Conservation (phyloP, 1,140 invertebrate genomes). For the Cydia pomonella region DNA sequence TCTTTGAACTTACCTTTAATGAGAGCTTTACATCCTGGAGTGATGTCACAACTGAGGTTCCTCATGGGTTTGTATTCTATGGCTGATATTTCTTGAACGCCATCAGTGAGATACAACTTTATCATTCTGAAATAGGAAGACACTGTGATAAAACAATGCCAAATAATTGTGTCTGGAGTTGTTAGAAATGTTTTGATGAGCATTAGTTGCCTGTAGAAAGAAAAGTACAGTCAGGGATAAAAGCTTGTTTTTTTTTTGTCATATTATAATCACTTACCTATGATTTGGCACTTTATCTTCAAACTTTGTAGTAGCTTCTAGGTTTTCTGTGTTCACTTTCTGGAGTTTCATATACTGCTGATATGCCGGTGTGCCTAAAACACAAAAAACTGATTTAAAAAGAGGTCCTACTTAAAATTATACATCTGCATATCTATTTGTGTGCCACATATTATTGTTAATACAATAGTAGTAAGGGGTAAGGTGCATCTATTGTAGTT, state of each 20-base stretch:
- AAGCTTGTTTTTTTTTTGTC: too few relatives aligned
- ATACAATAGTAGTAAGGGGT: too few relatives aligned
- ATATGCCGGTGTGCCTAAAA: conserved; percentile 72
- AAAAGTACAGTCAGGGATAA: too few relatives aligned
- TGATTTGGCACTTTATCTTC: conserved; percentile 68
- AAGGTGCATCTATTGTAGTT: too few relatives aligned
- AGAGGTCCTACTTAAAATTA: too few relatives aligned
- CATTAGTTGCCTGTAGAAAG: too few relatives aligned
- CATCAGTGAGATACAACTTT: conserved; percentile 89
- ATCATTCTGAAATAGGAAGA: conserved; percentile 82
- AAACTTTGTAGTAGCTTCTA: conserved; percentile 69
- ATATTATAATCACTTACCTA: conserved; percentile 51
- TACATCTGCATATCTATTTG: too few relatives aligned
- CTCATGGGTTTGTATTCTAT: conserved; percentile 88
- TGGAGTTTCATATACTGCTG: conserved; percentile 75
- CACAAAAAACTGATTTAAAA: too few relatives aligned
- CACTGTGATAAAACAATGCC: too few relatives aligned
- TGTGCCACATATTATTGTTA: too few relatives aligned
- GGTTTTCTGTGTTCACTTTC: conserved; percentile 74
- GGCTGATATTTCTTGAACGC: conserved; percentile 84
- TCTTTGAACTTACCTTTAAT: conserved; percentile 68
- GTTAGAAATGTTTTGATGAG: too few relatives aligned
- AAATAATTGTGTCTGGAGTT: too few relatives aligned
- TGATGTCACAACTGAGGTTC: conserved; percentile 82
- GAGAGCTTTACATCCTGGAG: conserved; percentile 85